Conservation (phyloP, 2,113 vertebrate genomes). For the Crotophaga sulcirostris region DNA sequence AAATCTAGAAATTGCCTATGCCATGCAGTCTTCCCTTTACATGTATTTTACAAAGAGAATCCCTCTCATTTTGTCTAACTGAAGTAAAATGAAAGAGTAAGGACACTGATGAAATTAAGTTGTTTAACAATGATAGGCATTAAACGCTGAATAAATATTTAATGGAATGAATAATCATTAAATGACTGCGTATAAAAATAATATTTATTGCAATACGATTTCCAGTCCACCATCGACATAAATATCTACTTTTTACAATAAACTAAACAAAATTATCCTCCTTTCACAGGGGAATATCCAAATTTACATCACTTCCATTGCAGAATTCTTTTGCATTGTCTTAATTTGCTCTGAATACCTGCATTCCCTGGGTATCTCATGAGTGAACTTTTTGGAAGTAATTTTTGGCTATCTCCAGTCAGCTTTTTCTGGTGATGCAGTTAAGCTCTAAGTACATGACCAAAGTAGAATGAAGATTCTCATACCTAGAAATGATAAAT, state of each 20-base stretch:
- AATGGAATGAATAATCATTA: neutral
- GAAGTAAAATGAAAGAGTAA: neutral
- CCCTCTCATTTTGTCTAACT: neutral
- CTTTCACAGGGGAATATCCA: neutral
- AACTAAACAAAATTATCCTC: neutral
- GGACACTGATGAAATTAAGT: neutral
- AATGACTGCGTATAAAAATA: neutral
- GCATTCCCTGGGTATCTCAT: neutral
- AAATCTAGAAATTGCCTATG: neutral
- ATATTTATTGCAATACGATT: neutral
- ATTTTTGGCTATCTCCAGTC: neutral
- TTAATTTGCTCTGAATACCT: neutral
- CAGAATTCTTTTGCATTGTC: neutral
- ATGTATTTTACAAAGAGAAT: neutral
- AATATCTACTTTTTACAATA: neutral
- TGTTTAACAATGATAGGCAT: neutral
- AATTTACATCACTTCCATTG: neutral
- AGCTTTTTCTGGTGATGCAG: neutral
- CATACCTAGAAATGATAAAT: neutral
- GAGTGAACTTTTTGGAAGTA: neutral
- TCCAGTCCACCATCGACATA: neutral
- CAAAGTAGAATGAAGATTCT: neutral
- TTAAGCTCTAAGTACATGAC: neutral
- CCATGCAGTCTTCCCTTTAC: neutral
- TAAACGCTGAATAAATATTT: neutral